phyloP scores from a whole-genome alignment of 2,888 invertebrate species.

The Gnatocerus cornutus region DNA sequence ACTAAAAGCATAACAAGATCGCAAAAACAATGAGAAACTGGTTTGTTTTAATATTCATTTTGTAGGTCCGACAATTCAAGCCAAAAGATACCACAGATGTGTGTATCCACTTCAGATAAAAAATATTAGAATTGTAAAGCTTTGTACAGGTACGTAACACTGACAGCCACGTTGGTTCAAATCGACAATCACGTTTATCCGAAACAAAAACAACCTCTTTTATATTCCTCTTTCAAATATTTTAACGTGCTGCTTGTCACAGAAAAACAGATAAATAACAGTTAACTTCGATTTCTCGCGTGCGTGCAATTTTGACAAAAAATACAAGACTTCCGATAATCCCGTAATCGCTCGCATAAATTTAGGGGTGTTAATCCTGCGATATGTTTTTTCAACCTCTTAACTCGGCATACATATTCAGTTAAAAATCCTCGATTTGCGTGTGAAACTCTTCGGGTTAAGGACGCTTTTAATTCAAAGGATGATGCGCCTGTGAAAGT shows the following conservation, averaged over 20 bases:
- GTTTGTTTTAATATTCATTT: conserved; percentile 11
- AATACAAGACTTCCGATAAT: conserved; percentile 12
- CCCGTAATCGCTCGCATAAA: conserved; percentile 25
- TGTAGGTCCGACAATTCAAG: neutral
- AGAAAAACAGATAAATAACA: conserved; percentile 2
- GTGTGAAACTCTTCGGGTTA: conserved; percentile 10
- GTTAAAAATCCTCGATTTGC: conserved; percentile 25
- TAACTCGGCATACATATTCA: conserved; percentile 26
- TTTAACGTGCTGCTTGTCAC: conserved; percentile 16
- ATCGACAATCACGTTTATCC: conserved; percentile 23
- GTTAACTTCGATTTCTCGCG: neutral
- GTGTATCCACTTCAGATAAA: neutral
- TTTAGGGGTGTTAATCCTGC: conserved; percentile 21
- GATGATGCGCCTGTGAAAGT: conserved; percentile 48
- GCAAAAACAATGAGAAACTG: conserved; percentile 2
- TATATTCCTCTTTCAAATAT: conserved; percentile 17
- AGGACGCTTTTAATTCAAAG: conserved; percentile 40
- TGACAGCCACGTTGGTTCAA: conserved; percentile 14
- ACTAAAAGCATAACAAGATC: neutral
- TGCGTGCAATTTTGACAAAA: conserved; percentile 6
- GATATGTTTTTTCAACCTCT: conserved; percentile 19
- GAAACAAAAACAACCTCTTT: conserved; percentile 25
- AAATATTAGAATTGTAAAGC: conserved; percentile 13
- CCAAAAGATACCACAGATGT: conserved; percentile 2
- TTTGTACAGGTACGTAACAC: conserved; percentile 13